Evolutionary conservation across 2,797 vertebrate species (phyloP).

Genomic region (Cygnus olor): DNA sequence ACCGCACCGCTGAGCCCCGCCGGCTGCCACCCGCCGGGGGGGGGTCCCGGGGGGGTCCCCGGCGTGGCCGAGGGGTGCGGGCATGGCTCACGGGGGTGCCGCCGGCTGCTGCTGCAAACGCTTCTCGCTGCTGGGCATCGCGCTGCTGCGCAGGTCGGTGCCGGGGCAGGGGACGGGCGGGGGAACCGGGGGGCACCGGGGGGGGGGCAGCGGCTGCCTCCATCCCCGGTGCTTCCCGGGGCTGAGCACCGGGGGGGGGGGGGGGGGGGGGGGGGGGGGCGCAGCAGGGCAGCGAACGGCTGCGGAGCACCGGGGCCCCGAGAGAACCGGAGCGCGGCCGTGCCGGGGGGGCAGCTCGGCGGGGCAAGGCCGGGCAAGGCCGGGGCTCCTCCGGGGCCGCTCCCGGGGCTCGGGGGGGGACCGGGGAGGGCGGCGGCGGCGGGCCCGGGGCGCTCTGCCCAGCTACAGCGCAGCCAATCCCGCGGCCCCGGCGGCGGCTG

Average conservation of each 20-base stretch:
- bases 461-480: constrained; percentile 83
- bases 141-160: not conserved
- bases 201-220: no score
- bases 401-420: not conserved
- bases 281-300: no score
- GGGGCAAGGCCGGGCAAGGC: not conserved
- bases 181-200: no score
- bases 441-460: constrained; percentile 76
- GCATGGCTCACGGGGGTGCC: not conserved
- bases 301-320: no score
- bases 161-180: not conserved
- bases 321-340: no score
- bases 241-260: no score
- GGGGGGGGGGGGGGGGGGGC: no score
- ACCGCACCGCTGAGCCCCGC: no score
- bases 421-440: not conserved
- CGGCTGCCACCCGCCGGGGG: no score
- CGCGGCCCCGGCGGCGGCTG: not conserved
- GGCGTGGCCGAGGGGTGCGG: not conserved
- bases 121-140: not conserved
- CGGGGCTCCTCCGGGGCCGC: not conserved
- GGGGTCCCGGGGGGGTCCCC: no score
- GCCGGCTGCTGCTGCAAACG: not conserved
- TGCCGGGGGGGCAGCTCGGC: not conserved
- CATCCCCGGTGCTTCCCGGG: no score